phyloP scores from a whole-genome alignment of 2,113 vertebrate species.

The Tachycineta bicolor region DNA sequence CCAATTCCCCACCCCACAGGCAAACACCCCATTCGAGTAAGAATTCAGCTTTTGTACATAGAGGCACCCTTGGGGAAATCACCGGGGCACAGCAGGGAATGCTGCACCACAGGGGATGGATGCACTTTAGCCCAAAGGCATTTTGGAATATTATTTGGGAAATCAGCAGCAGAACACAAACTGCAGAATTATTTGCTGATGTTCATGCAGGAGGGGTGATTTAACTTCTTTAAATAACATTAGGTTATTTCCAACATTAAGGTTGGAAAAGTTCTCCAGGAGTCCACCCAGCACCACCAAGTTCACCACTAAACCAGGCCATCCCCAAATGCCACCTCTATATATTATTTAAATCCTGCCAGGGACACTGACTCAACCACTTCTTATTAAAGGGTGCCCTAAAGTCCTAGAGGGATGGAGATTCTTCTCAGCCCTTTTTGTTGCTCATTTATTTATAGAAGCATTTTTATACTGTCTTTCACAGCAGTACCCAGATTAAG shows the following conservation, averaged over 20 bases:
- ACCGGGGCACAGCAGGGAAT: neutral
- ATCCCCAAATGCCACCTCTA: neutral
- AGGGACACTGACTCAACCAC: neutral
- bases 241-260: too few relatives aligned
- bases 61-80: neutral
- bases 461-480: neutral
- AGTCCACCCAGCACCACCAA: neutral
- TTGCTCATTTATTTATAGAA: neutral
- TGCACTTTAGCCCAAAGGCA: neutral
- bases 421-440: neutral
- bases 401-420: neutral
- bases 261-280: neutral
- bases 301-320: neutral
- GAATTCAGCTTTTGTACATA: neutral
- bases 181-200: neutral
- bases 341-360: neutral
- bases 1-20: neutral
- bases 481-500: neutral
- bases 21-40: neutral
- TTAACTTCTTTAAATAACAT: neutral
- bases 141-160: slow-evolving; percentile 42
- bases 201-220: neutral
- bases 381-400: neutral
- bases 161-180: slow-evolving; percentile 23
- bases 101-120: neutral